Evolutionary conservation across 1,140 invertebrate genomes (phyloP).

Genomic region (Thalassaphorura encarpata): DNA sequence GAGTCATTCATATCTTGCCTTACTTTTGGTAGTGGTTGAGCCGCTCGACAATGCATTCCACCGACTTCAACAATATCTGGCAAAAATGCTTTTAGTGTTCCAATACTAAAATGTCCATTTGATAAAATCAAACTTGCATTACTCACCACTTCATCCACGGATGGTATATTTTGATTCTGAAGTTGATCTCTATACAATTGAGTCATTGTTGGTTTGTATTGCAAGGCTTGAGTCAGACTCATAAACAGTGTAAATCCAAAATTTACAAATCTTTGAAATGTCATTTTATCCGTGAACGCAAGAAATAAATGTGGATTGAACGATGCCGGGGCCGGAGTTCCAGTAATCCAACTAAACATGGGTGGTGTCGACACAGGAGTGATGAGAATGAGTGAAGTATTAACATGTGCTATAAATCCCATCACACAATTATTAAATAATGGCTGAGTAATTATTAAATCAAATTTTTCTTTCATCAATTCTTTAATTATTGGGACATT

Average conservation of each 20-base stretch:
- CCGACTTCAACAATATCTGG: constrained; percentile 20
- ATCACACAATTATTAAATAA: constrained; percentile 40
- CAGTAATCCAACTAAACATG: neutral
- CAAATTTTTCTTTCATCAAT: constrained; percentile 37
- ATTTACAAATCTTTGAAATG: constrained; percentile 16
- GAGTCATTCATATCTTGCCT: neutral
- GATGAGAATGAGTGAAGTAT: constrained; percentile 25
- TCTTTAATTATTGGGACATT: constrained; percentile 1
- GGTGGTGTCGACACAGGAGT: neutral
- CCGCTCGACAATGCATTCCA: constrained; percentile 29
- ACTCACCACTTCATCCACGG: constrained; percentile 4
- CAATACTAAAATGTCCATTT: constrained; percentile 20
- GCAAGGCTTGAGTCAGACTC: neutral
- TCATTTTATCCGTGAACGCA: constrained; percentile 8
- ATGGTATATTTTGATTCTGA: neutral
- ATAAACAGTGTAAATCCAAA: neutral
- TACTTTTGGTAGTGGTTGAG: constrained; percentile 14
- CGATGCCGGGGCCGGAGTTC: constrained; percentile 2
- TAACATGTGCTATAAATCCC: constrained; percentile 37
- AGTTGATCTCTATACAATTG: constrained; percentile 18
- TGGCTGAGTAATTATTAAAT: constrained; percentile 40
- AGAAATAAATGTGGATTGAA: constrained; percentile 9
- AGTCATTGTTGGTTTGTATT: constrained; percentile 15
- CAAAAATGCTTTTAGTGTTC: neutral
- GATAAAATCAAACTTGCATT: constrained; percentile 23